These are phyloP conservation scores for Drosophila obscura DNA, from an alignment of 1,140 invertebrate species.

Conservation along the genomic window DNA sequence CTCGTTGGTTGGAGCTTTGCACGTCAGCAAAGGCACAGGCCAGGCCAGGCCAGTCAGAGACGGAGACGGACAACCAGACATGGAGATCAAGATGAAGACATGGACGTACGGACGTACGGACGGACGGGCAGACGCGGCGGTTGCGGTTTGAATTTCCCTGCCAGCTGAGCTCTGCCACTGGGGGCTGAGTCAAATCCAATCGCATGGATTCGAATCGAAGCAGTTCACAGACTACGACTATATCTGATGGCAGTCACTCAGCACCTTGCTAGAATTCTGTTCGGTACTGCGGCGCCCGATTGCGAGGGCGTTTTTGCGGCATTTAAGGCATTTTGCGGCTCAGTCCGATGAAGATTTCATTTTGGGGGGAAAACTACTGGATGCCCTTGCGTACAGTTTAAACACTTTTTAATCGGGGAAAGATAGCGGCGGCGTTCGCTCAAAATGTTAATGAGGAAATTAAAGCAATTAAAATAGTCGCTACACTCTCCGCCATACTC, in stretches of 20 bases:
- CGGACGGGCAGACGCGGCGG: slow-evolving; percentile 1
- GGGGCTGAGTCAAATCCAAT: slow-evolving; percentile 59
- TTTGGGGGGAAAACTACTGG: background rate
- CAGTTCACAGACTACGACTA: background rate
- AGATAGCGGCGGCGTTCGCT: background rate
- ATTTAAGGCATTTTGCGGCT: slow-evolving; percentile 59
- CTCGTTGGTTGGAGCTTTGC: slow-evolving; percentile 24
- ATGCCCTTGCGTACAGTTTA: background rate
- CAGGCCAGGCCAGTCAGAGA: background rate
- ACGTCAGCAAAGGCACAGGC: slow-evolving; percentile 33
- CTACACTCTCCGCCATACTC: too few species aligned
- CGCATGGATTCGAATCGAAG: slow-evolving; percentile 25
- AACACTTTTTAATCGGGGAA: background rate
- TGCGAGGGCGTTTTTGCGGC: slow-evolving; percentile 48
- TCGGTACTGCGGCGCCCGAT: background rate
- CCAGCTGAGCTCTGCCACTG: slow-evolving; percentile 3
- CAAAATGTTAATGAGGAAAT: slow-evolving; percentile 26
- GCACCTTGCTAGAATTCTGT: slow-evolving; percentile 59
- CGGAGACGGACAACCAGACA: slow-evolving; percentile 16
- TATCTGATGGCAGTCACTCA: slow-evolving; percentile 58
- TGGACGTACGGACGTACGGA: background rate
- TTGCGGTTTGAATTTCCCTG: slow-evolving; percentile 58
- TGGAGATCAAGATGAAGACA: slow-evolving; percentile 7
- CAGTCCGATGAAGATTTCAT: background rate
- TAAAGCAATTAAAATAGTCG: background rate